Conservation (phyloP, 1,140 invertebrate genomes). For the Platyscapa corneri region DNA sequence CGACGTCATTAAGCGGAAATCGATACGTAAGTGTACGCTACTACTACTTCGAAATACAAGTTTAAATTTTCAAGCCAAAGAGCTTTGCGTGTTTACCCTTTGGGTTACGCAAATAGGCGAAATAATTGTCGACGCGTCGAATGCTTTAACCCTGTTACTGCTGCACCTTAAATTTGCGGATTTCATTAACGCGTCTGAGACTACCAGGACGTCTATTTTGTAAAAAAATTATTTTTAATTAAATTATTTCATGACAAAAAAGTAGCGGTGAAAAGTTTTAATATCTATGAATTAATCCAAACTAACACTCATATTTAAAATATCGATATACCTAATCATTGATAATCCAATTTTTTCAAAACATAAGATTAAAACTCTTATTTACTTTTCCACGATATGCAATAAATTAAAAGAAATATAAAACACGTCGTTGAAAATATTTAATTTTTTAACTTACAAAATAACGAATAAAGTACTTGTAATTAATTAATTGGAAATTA, state of each 20-base stretch:
- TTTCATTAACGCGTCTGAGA: background rate
- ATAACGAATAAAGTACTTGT: background rate
- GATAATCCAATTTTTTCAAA: too few relatives aligned
- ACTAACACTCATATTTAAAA: too few relatives aligned
- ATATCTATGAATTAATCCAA: background rate
- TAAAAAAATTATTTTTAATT: background rate
- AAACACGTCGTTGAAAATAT: too few relatives aligned
- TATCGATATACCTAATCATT: too few relatives aligned
- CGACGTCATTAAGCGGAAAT: conserved; percentile 40
- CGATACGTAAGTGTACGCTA: background rate
- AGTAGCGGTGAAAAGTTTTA: too few relatives aligned
- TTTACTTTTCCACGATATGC: too few relatives aligned
- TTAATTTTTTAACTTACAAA: too few relatives aligned
- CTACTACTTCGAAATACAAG: background rate
- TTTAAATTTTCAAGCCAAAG: conserved; percentile 38
- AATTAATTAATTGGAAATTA: background rate
- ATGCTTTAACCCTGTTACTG: background rate
- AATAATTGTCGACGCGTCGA: conserved; percentile 30
- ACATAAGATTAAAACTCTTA: too few relatives aligned
- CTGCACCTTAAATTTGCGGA: conserved; percentile 8
- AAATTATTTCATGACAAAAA: background rate
- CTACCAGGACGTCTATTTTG: background rate
- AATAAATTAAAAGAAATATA: too few relatives aligned
- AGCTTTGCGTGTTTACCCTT: conserved; percentile 33
- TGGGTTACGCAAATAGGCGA: conserved; percentile 9